Evolutionary conservation across 1,140 invertebrate species (phyloP).

Genomic region (Heliconius nattereri): DNA sequence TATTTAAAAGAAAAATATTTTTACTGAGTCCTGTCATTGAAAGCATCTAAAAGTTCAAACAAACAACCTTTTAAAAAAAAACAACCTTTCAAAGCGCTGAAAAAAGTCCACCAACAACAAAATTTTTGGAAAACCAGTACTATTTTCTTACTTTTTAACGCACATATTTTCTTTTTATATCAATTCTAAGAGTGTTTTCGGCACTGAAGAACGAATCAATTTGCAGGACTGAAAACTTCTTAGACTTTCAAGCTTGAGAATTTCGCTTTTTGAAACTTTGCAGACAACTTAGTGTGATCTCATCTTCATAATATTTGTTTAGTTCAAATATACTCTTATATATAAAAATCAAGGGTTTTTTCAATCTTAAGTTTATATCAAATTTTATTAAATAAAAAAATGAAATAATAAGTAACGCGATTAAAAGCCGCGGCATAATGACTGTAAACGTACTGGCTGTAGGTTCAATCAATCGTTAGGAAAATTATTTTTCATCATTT

Average conservation of each 20-base stretch:
- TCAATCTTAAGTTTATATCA: background rate
- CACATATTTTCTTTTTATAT: background rate
- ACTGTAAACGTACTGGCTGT: too few relatives aligned
- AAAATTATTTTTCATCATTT: too few relatives aligned
- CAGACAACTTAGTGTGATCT: constrained; percentile 1
- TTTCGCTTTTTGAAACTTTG: constrained; percentile 5
- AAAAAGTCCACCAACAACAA: background rate
- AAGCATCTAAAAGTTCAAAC: background rate
- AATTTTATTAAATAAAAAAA: background rate
- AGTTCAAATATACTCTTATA: background rate
- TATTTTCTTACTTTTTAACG: background rate
- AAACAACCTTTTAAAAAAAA: too few relatives aligned
- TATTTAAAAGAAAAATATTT: background rate
- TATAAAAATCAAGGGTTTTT: background rate
- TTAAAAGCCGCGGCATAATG: too few relatives aligned
- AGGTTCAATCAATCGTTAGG: too few relatives aligned
- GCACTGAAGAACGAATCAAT: background rate
- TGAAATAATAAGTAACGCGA: background rate
- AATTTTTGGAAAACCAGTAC: background rate
- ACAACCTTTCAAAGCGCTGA: background rate
- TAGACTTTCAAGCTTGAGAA: constrained; percentile 1
- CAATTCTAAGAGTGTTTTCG: background rate
- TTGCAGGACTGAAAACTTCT: constrained; percentile 12
- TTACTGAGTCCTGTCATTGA: background rate
- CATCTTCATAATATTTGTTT: constrained; percentile 12